These are phyloP conservation scores for Xyrichtys novacula DNA, from an alignment of 2,797 vertebrate genomes.

Conservation along the genomic window DNA sequence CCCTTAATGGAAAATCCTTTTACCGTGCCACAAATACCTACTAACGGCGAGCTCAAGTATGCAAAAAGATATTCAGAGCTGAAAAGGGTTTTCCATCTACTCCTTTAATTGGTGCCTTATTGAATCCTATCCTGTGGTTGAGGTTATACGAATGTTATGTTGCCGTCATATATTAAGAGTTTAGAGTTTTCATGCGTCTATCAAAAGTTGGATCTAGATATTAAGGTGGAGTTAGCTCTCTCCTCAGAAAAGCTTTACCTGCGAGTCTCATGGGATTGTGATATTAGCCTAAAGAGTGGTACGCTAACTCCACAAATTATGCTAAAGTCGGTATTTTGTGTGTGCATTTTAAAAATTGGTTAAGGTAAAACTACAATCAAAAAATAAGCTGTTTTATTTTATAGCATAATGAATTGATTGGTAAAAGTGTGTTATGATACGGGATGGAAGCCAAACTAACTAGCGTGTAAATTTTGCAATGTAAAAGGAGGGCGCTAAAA, in stretches of 20 bases:
- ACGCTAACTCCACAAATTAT: too few relatives aligned
- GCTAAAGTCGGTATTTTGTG: too few relatives aligned
- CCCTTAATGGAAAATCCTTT: constrained; percentile 22
- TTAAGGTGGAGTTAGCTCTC: background rate
- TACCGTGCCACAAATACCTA: constrained; percentile 7
- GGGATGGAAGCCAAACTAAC: too few relatives aligned
- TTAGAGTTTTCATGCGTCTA: background rate
- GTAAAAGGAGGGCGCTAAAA: too few relatives aligned
- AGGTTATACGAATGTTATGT: constrained; percentile 1
- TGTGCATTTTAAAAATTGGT: too few relatives aligned
- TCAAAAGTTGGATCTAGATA: background rate
- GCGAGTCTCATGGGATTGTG: background rate
- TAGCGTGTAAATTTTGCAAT: too few relatives aligned
- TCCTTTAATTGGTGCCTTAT: constrained; percentile 12
- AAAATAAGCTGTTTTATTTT: too few relatives aligned
- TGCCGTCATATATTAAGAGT: background rate
- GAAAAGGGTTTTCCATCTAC: background rate
- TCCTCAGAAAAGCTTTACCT: background rate
- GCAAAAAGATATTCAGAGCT: background rate
- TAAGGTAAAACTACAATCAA: too few relatives aligned
- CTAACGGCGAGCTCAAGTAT: background rate
- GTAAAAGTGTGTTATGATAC: too few relatives aligned
- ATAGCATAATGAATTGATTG: too few relatives aligned
- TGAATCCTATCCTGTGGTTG: background rate
- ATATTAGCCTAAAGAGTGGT: background rate